Base-by-base conservation (phyloP, 2,888 invertebrate genomes). In the Lasius platythorax region DNA sequence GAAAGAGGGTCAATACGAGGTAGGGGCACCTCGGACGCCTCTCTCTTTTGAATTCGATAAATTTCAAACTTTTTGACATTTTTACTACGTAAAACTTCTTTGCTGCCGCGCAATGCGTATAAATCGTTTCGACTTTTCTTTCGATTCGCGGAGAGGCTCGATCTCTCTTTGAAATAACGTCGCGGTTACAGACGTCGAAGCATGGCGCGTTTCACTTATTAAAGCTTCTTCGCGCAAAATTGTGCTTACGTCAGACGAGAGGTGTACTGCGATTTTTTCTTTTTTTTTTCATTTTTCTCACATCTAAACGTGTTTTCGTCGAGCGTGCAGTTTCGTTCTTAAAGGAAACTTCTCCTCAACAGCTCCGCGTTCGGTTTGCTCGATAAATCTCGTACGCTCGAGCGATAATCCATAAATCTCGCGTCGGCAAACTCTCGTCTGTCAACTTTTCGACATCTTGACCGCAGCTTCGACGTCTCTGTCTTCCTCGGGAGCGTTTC, bases 381-480 rank as follows among this genome's bases (percentile, higher is more conserved):
- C 79, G 61, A 63, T 73, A 81, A 81, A 81, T 81, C 61, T 61
- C 43, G 61, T 63, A 23, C 73, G 73, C 46, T 50, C 46, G 37
- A 37, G 46, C 79, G 73, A 63, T 63, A 81, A 81, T 63, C 79
- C 73, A 81, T 81, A 81, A 72, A 81, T 81, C 73, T 63, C 73
- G 37, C 28, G 61, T 15, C 43, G 43, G 70, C 43, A 73, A 81
- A 61, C 73, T 81, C 61, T 23, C 61, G 50, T 81, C 79, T 61
- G 73, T 81, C 79, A 73, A 81, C 79, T 81, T 63, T 72, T 81
- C 79, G 73, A 81, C 50, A 61, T 81, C 79, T 81, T 81, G 79
- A 81, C 79, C 79, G 73, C 79, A 73, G 37, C 37, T 33, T 61
- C 73, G 73, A 73, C 46, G 12, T 81, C 79, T 72, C 79, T 61